phyloP scores from a whole-genome alignment of 2,113 vertebrate species.

The Stigmatopora argus region DNA sequence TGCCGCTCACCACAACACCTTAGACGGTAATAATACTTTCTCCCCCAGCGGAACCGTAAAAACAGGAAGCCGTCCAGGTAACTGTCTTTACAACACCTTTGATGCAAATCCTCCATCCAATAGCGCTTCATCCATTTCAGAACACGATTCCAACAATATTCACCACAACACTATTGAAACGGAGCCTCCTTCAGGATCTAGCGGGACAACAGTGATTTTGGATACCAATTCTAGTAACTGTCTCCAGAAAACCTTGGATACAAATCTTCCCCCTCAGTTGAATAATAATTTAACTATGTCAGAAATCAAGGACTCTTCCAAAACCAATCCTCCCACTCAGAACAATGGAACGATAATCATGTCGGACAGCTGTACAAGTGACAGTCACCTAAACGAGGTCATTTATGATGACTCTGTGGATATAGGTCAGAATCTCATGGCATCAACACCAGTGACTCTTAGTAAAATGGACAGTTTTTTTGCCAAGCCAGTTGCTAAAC shows the following conservation, averaged over 20 bases:
- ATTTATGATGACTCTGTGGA: conserved; percentile 50
- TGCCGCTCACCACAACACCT: not conserved
- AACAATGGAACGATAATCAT: conserved; percentile 30
- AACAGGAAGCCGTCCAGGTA: not conserved
- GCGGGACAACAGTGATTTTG: not conserved
- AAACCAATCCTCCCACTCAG: conserved; percentile 4
- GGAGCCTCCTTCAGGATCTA: not conserved
- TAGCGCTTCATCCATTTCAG: not conserved
- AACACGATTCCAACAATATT: not conserved
- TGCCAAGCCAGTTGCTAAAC: not conserved
- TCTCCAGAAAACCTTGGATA: conserved; percentile 12
- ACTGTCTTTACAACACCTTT: not conserved
- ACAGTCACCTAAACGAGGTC: not conserved
- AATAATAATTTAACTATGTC: too few relatives aligned
- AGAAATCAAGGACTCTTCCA: too few relatives aligned
- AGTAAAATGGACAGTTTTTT: conserved; percentile 10
- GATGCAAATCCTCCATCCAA: not conserved
- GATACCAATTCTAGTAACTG: not conserved
- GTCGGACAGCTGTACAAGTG: conserved; percentile 6
- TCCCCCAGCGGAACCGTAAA: not conserved
- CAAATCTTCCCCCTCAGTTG: too few relatives aligned
- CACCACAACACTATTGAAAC: not conserved
- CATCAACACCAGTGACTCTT: conserved; percentile 50
- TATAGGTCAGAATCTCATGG: conserved; percentile 18
- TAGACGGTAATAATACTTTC: not conserved